A percentile compares a stretch with the other conserved stretches of the same genome.
phyloP scores from a whole-genome alignment of 1,140 invertebrate species.

The Acromyrmex echinatior region DNA sequence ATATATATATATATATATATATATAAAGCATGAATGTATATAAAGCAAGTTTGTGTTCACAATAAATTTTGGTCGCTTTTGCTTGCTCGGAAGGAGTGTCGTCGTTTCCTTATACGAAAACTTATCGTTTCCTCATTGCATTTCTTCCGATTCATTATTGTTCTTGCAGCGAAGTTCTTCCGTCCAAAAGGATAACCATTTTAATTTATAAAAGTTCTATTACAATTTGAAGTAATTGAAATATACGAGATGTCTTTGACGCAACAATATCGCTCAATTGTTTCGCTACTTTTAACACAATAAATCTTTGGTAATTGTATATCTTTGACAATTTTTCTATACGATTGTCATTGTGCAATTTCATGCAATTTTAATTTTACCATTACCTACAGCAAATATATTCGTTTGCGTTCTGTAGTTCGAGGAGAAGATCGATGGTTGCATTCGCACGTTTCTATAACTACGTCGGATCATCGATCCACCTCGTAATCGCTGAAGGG shows the following conservation, averaged over 20 bases:
- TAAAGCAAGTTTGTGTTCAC: conserved; percentile 43
- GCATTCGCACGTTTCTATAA: conserved; percentile 43
- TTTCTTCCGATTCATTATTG: conserved; percentile 53
- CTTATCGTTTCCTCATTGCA: conserved; percentile 49
- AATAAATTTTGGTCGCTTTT: conserved; percentile 57
- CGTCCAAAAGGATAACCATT: conserved; percentile 30
- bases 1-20: not conserved
- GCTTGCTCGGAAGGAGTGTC: conserved; percentile 31
- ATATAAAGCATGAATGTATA: not conserved
- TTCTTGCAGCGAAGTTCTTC: conserved; percentile 17
- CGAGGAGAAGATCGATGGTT: not conserved
- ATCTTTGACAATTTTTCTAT: not conserved
- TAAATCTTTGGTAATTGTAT: not conserved
- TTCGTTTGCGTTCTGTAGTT: not conserved
- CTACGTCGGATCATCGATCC: conserved; percentile 30
- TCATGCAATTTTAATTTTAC: not conserved
- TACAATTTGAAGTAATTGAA: not conserved
- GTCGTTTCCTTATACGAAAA: conserved; percentile 49
- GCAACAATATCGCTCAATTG: not conserved
- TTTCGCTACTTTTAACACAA: not conserved
- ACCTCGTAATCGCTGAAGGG: conserved; percentile 35
- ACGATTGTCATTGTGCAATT: not conserved
- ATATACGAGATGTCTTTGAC: not conserved
- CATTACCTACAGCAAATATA: not conserved
- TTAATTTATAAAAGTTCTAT: conserved; percentile 53